phyloP scores from a whole-genome alignment of 2,888 invertebrate genomes.

The Acanthosoma haemorrhoidale region DNA sequence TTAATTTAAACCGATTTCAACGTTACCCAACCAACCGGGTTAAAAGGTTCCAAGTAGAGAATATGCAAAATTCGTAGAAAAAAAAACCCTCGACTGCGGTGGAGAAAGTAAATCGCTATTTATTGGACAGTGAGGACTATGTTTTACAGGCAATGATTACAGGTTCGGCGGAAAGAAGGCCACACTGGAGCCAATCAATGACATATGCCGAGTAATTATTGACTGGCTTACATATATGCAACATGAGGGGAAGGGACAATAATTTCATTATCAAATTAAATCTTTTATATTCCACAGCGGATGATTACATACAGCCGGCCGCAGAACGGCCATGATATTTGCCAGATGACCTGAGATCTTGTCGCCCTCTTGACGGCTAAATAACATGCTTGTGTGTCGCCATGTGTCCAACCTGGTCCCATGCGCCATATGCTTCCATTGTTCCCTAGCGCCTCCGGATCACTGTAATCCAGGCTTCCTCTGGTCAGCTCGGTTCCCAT shows the following conservation, averaged over 20 bases:
- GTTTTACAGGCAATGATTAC: not conserved
- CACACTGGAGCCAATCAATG: not conserved
- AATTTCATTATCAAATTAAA: slow-evolving; percentile 4
- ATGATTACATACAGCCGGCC: not conserved
- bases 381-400: not conserved
- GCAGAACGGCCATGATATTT: not conserved
- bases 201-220: not conserved
- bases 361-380: not conserved
- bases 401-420: not conserved
- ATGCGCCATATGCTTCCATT: not conserved
- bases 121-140: not conserved
- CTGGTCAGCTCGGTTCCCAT: not conserved
- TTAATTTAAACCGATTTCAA: too few species aligned
- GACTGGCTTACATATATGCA: not conserved
- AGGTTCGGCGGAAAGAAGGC: not conserved
- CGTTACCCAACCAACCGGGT: too few species aligned
- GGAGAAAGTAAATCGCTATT: not conserved
- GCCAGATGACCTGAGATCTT: not conserved
- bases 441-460: too few species aligned
- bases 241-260: not conserved
- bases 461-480: not conserved
- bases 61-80: too few species aligned
- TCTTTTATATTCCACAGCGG: not conserved
- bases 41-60: too few species aligned
- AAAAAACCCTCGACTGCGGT: too few species aligned